A percentile compares a stretch with the other conserved stretches of the same genome.
Evolutionary conservation across 2,113 vertebrate genomes (phyloP).

Genomic region (Oenanthe melanoleuca): DNA sequence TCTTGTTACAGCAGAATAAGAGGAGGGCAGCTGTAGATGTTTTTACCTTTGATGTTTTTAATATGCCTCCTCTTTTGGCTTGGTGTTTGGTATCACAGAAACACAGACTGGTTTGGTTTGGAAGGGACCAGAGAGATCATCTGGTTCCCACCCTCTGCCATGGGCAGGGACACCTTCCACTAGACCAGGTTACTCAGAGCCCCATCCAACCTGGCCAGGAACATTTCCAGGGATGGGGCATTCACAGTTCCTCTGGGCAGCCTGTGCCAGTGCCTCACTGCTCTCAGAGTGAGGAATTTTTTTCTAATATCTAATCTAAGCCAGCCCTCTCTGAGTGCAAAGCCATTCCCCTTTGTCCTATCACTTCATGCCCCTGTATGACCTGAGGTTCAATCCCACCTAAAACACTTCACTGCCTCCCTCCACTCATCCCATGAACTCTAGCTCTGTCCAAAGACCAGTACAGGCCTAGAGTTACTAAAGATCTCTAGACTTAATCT

Average conservation of each 20-base stretch:
- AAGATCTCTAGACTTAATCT: neutral
- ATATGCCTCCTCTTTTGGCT: neutral
- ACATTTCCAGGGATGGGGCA: neutral
- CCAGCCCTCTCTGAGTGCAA: neutral
- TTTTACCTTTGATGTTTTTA: neutral
- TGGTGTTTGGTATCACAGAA: neutral
- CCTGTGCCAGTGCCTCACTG: neutral
- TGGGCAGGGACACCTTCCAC: neutral
- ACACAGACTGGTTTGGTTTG: neutral
- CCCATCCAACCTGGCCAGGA: neutral
- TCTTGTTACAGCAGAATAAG: neutral
- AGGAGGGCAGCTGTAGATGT: neutral
- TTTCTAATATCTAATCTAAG: neutral
- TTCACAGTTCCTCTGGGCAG: neutral
- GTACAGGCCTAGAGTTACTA: neutral
- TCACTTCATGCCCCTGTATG: neutral
- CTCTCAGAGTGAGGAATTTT: neutral
- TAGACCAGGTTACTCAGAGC: neutral
- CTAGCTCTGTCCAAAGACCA: neutral
- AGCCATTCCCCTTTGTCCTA: neutral
- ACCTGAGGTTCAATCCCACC: neutral
- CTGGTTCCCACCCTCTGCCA: neutral
- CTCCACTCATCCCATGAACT: neutral
- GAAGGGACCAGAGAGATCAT: neutral
- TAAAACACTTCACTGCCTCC: neutral